Evolutionary conservation across 2,797 vertebrate genomes (phyloP), one percentile per base, ranked within the genome.

Genomic region (Liasis olivaceus): DNA sequence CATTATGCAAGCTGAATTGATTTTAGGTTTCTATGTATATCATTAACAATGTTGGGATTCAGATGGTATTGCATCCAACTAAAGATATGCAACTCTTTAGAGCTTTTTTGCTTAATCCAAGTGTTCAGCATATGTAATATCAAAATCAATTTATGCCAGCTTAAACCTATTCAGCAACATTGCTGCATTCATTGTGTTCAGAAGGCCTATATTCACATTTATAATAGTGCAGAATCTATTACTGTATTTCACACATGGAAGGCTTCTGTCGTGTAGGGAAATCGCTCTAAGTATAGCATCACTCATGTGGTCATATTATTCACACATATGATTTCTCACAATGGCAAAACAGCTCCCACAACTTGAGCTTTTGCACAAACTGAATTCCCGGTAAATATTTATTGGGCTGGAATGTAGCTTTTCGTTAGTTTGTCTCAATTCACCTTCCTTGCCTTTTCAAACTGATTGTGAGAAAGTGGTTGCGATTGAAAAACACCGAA

Each of bases 401-500:
- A 54, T 20, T 13, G 42, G n/a, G 13, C 17, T 77, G 63, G 89
- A 47, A 62, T 42, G 64, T 36, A 28, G 13, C 69, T 58, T 69
- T 87, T 64, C 47, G 26, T 56, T 56, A n/a, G 59, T 88, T 88
- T 51, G 63, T 59, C 54, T 81, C 6, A 14, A 51, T 88, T 88
- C 85, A 64, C 24, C 26, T 15, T 95, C 84, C 54, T 17, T 89
- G 7, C 24, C 2, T 89, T 94, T 94, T 86, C 51, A 95, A 66
- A 93, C 5, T 89, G 87, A 93, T 64, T 89, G 6, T 42, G 59
- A 92, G 94, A 90, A 94, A 66, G n/a, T 89, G 42, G 81, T 26
- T 92, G 2, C 0, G 72, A 56, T 15, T 60, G 89, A 87, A 94
- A 95, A 95, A 15, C n/a, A 42, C 6, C 85, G 51, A 93, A 95